Percentiles rank a stretch among this genome's conserved stretches.
Evolutionary conservation across 2,113 vertebrate species (phyloP).

Genomic region (Boulengerochromis microlepis): DNA sequence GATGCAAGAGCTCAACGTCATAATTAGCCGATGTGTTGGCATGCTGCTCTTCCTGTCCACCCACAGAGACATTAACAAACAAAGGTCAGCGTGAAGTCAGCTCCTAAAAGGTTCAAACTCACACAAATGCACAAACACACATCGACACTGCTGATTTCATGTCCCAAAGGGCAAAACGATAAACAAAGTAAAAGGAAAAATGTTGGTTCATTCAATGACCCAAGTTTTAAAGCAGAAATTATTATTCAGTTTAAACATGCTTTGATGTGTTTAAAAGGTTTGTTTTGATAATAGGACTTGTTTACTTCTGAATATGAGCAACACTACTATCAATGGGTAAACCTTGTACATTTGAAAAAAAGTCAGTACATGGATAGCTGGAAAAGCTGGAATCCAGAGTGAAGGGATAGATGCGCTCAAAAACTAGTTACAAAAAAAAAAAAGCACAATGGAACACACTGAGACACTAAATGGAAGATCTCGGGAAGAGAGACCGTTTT

Average conservation of each 20-base stretch:
- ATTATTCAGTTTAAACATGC: background rate
- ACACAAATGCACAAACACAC: background rate
- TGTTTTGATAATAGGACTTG: background rate
- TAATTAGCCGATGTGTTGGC: slow-evolving; percentile 99
- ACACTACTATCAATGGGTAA: background rate
- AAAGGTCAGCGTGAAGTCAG: background rate
- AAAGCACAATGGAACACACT: slow-evolving; percentile 53
- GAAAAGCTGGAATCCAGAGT: background rate
- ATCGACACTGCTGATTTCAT: slow-evolving; percentile 66
- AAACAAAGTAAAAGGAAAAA: slow-evolving; percentile 10
- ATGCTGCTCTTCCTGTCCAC: slow-evolving; percentile 93
- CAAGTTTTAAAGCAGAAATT: background rate
- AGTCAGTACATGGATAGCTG: background rate
- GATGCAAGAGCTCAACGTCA: slow-evolving; percentile 95
- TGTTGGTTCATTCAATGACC: background rate
- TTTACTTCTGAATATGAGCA: background rate
- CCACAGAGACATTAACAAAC: slow-evolving; percentile 38
- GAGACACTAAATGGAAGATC: slow-evolving; percentile 44
- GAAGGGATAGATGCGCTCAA: background rate
- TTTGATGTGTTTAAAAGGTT: background rate
- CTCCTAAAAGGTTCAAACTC: background rate
- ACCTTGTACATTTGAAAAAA: background rate
- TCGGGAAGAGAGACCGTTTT: background rate
- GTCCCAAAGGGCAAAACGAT: slow-evolving; percentile 22
- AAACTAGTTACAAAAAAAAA: slow-evolving; percentile 55